Evolutionary conservation across 2,888 invertebrate species (phyloP), one percentile per base, ranked within the genome.

Genomic region (Gymnocheta viridis): DNA sequence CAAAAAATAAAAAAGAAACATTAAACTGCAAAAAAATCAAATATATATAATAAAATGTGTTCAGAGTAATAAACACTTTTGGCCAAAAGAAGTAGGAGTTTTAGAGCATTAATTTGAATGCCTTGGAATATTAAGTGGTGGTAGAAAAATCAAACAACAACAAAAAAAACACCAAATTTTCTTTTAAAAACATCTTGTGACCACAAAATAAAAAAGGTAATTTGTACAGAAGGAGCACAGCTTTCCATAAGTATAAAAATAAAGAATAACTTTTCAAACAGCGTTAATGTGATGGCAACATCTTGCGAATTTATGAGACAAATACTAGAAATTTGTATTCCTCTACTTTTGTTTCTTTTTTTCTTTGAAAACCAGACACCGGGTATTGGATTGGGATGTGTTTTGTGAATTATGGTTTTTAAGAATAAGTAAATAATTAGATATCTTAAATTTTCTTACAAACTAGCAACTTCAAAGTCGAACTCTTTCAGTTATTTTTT

Each of bases 201-300:
- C 69, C 54, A 64, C 64, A 76, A 56, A 64, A 51, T 60, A 54
- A 19, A 17, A 12, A 19, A 14, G 17, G 7, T 6, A 6, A 29
- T 14, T 24, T 67, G 12, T 0, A 6, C 9, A 27, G 19, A 29
- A 29, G n/a, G 24, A 41, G 4, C 14, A 51, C 62, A 62, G n/a
- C 41, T 56, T 27, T 27, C 4, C 54, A 51, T 32, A 47, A 14
- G 12, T 38, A 38, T 67, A 38, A 60, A 69, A 62, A 56, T 12
- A 56, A 32, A 67, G 6, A 64, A 69, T 29, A 76, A 58, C 19
- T 66, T 80, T 70, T 66, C 44, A 54, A 77, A 72, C 82, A 67
- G 47, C 64, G 69, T 73, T 82, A 85, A 83, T 85, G 79, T 82
- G 81, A 44, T 80, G 82, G 81, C 79, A 82, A 83, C 82, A 86